Base-by-base conservation (phyloP, 2,888 invertebrate species). In the Drosophila lutescens region DNA sequence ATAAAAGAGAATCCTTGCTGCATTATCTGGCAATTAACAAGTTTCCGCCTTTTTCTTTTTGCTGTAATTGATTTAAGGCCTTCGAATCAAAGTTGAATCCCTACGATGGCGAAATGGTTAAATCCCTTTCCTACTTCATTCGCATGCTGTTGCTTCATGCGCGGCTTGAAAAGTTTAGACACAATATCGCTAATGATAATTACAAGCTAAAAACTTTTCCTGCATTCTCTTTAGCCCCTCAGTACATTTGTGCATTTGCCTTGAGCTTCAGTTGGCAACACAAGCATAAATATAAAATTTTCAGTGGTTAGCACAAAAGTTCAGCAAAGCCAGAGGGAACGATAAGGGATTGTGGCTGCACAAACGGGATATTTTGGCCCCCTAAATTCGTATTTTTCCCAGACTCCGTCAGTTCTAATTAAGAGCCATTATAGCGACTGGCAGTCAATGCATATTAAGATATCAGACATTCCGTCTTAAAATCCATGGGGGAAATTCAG, bases 131-230 rank as follows among this genome's bases (percentile, higher is more conserved):
- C 60, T 49, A 63, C 59, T 12, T 34, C 23, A 44, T 53, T 36
- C 67, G 32, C 53, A 46, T 54, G 23, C 71, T 63, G 63, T 63
- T 63, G 87, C 88, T 69, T 71, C 77, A 75, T 67, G 75, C 87
- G 85, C 85, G 77, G 85, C 79, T 81, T 79, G 77, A 76, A 86
- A 88, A 80, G 84, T 85, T 85, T 79, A 80, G 81, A 84, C 85
- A 85, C 88, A 85, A 88, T 88, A 87, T 84, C 87, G 87, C 85
- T 86, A 86, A 88, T 86, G 88, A 88, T 88, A 86, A 86, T 86
- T 86, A 87, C 88, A 83, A 80, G 79, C 80, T 72, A 75, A 86
- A 68, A 88, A 86, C 80, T 84, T 84, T 88, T 63, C 53, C 75
- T 49, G 73, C 84, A 88, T 77, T 84, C 63, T 65, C 71, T 30